Evolutionary conservation across 1,140 invertebrate species (phyloP).

Genomic region (Diabrotica undecimpunctata): DNA sequence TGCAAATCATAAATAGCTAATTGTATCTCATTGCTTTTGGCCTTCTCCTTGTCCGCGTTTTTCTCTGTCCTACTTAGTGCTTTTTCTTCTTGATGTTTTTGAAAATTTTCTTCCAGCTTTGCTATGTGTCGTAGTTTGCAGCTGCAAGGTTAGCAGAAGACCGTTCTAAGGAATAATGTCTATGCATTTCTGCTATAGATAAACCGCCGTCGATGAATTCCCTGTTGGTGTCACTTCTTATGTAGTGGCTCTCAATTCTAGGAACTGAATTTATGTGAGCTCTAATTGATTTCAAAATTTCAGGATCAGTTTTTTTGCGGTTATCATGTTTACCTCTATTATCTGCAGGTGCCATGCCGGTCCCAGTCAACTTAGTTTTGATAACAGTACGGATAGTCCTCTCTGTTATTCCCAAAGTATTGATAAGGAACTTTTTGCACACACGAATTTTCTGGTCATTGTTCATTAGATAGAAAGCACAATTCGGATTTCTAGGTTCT

Average conservation of each 20-base stretch:
- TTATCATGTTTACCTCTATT: constrained; percentile 9
- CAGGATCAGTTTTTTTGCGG: constrained; percentile 9
- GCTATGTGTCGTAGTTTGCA: constrained; percentile 12
- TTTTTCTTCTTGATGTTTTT: constrained; percentile 38
- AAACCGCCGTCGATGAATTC: constrained; percentile 37
- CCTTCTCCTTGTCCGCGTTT: constrained; percentile 28
- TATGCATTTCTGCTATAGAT: constrained; percentile 34
- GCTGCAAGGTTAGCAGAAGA: background rate
- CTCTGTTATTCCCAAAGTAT: constrained; percentile 20
- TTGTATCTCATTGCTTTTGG: no score
- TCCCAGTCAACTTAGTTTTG: no score
- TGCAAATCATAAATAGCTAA: no score
- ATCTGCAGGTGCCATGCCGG: no score
- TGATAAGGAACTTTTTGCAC: constrained; percentile 21
- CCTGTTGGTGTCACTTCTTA: constrained; percentile 27
- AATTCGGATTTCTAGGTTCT: no score
- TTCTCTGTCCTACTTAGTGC: constrained; percentile 34
- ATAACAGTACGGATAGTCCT: constrained; percentile 18
- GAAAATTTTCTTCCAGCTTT: constrained; percentile 21
- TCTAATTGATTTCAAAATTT: constrained; percentile 33
- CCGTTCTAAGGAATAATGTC: constrained; percentile 28
- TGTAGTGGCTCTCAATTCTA: constrained; percentile 32
- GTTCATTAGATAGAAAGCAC: no score
- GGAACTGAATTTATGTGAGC: constrained; percentile 38
- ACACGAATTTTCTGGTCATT: no score